Evolutionary conservation across 2,797 vertebrate species (phyloP).

Genomic region (Antrozous pallidus): DNA sequence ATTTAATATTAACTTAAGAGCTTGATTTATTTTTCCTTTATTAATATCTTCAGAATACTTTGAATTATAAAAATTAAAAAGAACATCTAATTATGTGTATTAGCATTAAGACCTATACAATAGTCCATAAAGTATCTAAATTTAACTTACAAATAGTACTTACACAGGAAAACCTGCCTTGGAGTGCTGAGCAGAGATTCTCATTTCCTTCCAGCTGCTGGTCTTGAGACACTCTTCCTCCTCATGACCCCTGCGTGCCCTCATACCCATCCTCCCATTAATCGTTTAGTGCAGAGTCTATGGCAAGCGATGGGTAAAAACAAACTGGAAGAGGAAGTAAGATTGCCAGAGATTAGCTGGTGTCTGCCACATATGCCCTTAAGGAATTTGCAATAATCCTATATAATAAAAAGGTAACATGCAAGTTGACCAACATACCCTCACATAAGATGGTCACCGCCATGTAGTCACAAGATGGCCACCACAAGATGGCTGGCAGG

Average conservation of each 20-base stretch:
- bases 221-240: neutral
- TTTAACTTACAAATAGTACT: neutral
- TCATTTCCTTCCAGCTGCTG: neutral
- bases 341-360: neutral
- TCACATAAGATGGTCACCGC: too few relatives aligned
- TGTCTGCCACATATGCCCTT: neutral
- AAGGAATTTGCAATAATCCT: neutral
- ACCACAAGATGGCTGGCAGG: too few relatives aligned
- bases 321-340: neutral
- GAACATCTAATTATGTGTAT: neutral
- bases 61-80: neutral
- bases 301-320: neutral
- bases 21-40: neutral
- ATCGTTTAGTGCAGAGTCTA: neutral
- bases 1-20: neutral
- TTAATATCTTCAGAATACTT: neutral
- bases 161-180: neutral
- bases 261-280: neutral
- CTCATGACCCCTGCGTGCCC: neutral
- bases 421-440: too few relatives aligned
- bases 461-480: too few relatives aligned
- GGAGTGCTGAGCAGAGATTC: neutral
- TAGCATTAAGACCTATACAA: neutral
- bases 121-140: neutral
- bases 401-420: too few relatives aligned